phyloP scores from a whole-genome alignment of 2,797 vertebrate species.

The Rhynchotus rufescens region DNA sequence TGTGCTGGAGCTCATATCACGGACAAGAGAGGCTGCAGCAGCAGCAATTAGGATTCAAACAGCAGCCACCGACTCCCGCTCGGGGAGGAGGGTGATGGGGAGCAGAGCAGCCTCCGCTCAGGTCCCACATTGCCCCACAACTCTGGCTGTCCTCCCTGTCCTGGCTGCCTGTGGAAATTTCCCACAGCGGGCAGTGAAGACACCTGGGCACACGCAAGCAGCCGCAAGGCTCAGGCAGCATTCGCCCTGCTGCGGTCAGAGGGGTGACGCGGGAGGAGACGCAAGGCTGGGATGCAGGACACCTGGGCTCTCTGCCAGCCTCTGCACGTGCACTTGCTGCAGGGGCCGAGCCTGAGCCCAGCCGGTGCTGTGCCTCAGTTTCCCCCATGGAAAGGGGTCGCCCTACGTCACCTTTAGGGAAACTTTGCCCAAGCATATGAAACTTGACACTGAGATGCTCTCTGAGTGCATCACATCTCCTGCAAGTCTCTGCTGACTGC shows the following conservation, averaged over 20 bases:
- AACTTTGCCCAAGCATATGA: not conserved
- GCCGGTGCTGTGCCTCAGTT: slow-evolving; percentile 27
- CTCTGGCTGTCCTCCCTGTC: not conserved
- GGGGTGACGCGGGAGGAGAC: slow-evolving; percentile 17
- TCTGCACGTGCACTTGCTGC: slow-evolving; percentile 76
- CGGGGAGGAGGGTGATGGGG: not conserved
- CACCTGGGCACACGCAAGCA: slow-evolving; percentile 16
- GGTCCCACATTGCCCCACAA: not conserved
- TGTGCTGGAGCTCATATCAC: not conserved
- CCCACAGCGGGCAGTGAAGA: not conserved
- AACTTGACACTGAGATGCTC: not conserved
- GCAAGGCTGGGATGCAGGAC: not conserved
- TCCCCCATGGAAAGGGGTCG: not conserved
- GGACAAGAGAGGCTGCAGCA: not conserved
- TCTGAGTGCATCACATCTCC: not conserved
- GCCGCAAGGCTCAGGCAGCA: not conserved
- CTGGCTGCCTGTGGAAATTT: slow-evolving; percentile 1
- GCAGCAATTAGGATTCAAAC: not conserved
- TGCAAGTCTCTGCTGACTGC: not conserved
- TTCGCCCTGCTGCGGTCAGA: slow-evolving; percentile 29
- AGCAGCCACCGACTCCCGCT: not conserved
- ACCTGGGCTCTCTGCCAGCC: slow-evolving; percentile 87
- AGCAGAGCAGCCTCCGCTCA: not conserved
- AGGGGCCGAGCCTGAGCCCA: not conserved
- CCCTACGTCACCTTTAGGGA: not conserved